A percentile compares a stretch with the other conserved stretches of the same genome.
Conservation (phyloP, 2,888 invertebrate species). For the Orgyia antiqua region DNA sequence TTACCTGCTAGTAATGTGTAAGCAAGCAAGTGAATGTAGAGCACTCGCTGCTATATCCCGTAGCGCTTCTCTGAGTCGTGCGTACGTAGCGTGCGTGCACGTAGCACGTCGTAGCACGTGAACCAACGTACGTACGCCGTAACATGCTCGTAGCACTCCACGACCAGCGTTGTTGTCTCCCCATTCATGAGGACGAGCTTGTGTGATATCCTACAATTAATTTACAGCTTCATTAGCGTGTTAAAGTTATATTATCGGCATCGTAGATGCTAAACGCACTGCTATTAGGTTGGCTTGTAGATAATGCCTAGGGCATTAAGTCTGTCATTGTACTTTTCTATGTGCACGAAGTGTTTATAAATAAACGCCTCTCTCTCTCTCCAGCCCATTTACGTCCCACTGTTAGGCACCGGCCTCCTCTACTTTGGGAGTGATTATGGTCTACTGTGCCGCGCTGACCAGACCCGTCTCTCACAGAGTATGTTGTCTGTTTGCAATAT, state of each 20-base stretch:
- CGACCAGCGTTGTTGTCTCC: slow-evolving; percentile 38
- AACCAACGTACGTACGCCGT: slow-evolving; percentile 34
- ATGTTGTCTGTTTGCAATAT: too few species aligned
- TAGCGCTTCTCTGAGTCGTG: slow-evolving; percentile 27
- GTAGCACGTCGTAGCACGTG: slow-evolving; percentile 21
- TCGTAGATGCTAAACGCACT: too few species aligned
- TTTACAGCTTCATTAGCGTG: not conserved
- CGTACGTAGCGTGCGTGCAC: slow-evolving; percentile 29
- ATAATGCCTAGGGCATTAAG: too few species aligned
- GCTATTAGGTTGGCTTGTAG: too few species aligned
- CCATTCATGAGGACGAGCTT: slow-evolving; percentile 40
- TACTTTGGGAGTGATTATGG: too few species aligned
- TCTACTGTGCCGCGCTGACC: too few species aligned
- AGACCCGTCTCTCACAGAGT: too few species aligned
- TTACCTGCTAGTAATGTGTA: slow-evolving; percentile 36
- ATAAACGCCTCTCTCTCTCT: too few species aligned
- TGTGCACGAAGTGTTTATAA: too few species aligned
- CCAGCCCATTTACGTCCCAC: too few species aligned
- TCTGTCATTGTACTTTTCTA: too few species aligned
- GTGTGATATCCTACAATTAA: slow-evolving; percentile 40
- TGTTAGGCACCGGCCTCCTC: too few species aligned
- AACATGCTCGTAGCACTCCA: slow-evolving; percentile 34
- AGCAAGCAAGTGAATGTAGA: slow-evolving; percentile 33
- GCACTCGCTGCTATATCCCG: slow-evolving; percentile 24
- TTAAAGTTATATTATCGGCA: not conserved